Evolutionary conservation across 2,797 vertebrate species (phyloP).

Genomic region (Emydoidea blandingii): DNA sequence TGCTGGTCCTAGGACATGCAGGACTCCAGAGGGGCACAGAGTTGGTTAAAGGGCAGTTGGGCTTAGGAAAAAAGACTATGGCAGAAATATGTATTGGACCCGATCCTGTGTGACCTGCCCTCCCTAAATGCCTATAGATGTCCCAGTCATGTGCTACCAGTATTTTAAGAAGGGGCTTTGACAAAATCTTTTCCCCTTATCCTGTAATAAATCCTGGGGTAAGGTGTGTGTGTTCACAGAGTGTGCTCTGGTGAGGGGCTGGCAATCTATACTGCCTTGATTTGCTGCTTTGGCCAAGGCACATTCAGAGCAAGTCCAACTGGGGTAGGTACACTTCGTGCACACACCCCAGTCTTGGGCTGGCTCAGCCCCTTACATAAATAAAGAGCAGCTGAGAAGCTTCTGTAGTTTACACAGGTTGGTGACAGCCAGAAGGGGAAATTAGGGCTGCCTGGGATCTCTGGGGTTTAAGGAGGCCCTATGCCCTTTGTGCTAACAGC

Average conservation of each 20-base stretch:
- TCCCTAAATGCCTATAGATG: background rate
- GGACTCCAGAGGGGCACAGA: background rate
- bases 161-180: background rate
- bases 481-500: background rate
- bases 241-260: background rate
- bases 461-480: background rate
- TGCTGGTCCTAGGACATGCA: background rate
- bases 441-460: background rate
- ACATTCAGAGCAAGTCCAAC: background rate
- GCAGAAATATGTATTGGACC: background rate
- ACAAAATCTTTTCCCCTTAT: background rate
- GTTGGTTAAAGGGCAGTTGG: background rate
- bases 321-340: background rate
- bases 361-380: background rate
- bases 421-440: background rate
- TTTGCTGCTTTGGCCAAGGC: background rate
- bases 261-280: background rate
- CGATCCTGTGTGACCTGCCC: background rate
- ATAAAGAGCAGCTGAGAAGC: background rate
- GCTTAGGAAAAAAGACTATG: background rate
- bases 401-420: background rate
- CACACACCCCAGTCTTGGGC: background rate
- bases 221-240: background rate
- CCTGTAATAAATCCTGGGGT: background rate
- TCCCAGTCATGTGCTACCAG: background rate